Evolutionary conservation across 2,797 vertebrate species (phyloP).

Genomic region (Galagoides demidoff): DNA sequence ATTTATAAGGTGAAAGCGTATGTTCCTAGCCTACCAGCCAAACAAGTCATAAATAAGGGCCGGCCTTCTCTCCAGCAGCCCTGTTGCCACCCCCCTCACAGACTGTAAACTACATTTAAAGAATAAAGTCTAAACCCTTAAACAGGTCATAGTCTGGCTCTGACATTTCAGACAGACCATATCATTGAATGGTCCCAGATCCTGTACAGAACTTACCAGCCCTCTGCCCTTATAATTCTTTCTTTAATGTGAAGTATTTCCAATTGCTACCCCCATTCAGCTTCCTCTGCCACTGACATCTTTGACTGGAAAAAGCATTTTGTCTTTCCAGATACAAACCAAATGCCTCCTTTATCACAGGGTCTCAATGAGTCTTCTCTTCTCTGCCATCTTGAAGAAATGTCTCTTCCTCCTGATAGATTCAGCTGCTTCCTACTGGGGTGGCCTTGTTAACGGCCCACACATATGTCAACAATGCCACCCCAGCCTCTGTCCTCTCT

Average conservation of each 20-base stretch:
- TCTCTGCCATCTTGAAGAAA: neutral
- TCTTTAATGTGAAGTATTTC: neutral
- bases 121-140: neutral
- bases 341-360: neutral
- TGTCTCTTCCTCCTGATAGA: neutral
- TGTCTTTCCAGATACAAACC: neutral
- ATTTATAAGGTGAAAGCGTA: neutral
- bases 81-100: neutral
- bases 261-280: neutral
- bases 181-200: neutral
- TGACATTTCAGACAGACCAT: conserved; percentile 18
- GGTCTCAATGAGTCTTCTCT: neutral
- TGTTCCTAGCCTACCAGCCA: neutral
- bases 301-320: neutral
- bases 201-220: neutral
- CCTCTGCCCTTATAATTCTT: neutral
- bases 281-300: neutral
- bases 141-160: neutral
- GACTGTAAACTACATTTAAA: conserved; percentile 35
- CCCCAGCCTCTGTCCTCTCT: neutral
- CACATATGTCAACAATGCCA: neutral
- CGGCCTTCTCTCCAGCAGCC: neutral
- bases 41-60: neutral
- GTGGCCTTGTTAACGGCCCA: too few species aligned
- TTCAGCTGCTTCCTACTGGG: neutral